These are phyloP conservation scores for Polymixis flavicincta DNA, from an alignment of 2,888 invertebrate genomes.

Conservation along the genomic window DNA sequence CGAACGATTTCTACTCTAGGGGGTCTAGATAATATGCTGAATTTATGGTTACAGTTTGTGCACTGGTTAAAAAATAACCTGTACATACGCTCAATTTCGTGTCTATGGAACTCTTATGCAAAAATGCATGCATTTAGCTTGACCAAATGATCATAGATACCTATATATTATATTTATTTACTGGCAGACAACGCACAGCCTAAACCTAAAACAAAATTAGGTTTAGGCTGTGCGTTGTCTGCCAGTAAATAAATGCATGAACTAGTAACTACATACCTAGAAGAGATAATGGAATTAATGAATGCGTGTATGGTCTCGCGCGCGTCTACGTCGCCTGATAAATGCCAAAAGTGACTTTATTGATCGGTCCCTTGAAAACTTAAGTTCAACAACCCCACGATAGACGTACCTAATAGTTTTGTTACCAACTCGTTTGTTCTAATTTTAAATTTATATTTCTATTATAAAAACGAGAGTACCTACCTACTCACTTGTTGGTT, in stretches of 20 bases:
- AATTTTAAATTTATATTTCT: slow-evolving; percentile 6
- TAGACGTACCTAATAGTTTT: background rate
- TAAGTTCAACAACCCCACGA: slow-evolving; percentile 23
- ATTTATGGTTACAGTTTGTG: too few relatives aligned
- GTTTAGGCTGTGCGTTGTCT: too few relatives aligned
- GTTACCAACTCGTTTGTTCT: background rate
- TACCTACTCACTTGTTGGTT: background rate
- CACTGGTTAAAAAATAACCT: too few relatives aligned
- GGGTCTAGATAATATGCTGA: too few relatives aligned
- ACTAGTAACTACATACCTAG: background rate
- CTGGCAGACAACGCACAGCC: too few relatives aligned
- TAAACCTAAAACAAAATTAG: too few relatives aligned
- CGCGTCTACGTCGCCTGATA: background rate
- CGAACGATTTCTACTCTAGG: too few relatives aligned
- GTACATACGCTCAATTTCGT: too few relatives aligned
- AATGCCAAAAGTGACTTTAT: background rate
- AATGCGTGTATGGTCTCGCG: background rate
- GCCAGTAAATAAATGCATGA: background rate
- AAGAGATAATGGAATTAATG: background rate
- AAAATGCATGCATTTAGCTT: background rate
- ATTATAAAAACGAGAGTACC: slow-evolving; percentile 20
- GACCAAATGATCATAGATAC: too few relatives aligned
- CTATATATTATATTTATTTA: too few relatives aligned
- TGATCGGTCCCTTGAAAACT: background rate
- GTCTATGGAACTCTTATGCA: background rate